Evolutionary conservation across 2,113 vertebrate species (phyloP).

Genomic region (Corvus hawaiiensis): DNA sequence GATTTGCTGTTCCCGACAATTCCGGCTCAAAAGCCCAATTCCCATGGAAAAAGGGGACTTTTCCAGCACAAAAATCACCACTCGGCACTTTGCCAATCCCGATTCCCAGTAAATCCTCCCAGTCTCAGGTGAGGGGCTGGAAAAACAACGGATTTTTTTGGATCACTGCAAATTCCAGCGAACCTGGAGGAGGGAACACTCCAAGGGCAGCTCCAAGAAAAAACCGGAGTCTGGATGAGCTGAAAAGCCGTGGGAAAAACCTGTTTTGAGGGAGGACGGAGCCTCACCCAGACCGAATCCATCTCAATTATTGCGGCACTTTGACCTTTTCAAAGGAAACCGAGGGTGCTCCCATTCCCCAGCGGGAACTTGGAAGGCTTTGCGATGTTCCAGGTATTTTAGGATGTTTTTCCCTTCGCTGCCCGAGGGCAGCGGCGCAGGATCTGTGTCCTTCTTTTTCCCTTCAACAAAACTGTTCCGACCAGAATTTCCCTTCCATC

Average conservation of each 20-base stretch:
- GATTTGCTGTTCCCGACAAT: neutral
- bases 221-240: neutral
- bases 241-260: neutral
- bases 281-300: neutral
- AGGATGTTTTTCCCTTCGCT: neutral
- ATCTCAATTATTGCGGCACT: neutral
- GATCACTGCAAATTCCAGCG: neutral
- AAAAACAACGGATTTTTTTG: neutral
- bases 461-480: neutral
- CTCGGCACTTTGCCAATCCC: neutral
- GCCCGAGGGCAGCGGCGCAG: rapidly evolving
- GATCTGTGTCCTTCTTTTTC: neutral
- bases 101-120: neutral
- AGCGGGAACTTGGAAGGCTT: neutral
- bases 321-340: neutral
- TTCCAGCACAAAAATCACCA: neutral
- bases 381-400: neutral
- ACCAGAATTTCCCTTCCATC: neutral
- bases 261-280: neutral
- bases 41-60: neutral
- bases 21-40: neutral
- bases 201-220: neutral
- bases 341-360: neutral
- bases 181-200: neutral
- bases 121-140: neutral